Evolutionary conservation across 2,888 invertebrate genomes (phyloP).

Genomic region (Dicycla oo): DNA sequence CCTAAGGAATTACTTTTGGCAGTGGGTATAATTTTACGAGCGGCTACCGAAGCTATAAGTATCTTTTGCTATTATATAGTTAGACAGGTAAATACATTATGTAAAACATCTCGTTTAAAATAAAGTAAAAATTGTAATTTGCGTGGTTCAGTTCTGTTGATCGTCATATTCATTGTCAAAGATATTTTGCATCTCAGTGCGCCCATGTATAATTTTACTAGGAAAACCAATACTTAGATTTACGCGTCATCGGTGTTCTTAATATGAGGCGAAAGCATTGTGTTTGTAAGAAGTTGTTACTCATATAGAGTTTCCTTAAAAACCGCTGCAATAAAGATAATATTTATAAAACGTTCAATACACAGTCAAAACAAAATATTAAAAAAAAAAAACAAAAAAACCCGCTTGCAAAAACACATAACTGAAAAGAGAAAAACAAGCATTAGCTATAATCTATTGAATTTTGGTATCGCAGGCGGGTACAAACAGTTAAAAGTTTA

Average conservation of each 20-base stretch:
- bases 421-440: too few relatives aligned
- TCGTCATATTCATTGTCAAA: constrained; percentile 23
- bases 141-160: constrained; percentile 29
- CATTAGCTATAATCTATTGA: too few relatives aligned
- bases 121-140: not conserved
- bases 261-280: not conserved
- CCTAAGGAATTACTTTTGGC: constrained; percentile 71
- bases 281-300: not conserved
- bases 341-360: not conserved
- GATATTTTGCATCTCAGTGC: constrained; percentile 8
- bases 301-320: not conserved
- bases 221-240: constrained; percentile 10
- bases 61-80: constrained; percentile 20
- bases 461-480: too few relatives aligned
- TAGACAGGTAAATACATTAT: constrained; percentile 3
- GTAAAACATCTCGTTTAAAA: constrained; percentile 16
- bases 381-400: too few relatives aligned
- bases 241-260: constrained; percentile 9
- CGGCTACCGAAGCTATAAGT: constrained; percentile 54
- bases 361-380: not conserved
- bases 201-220: constrained; percentile 1
- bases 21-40: constrained; percentile 67
- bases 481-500: too few relatives aligned
- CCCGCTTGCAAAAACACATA: too few relatives aligned
- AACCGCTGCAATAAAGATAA: not conserved